phyloP scores from a whole-genome alignment of 2,113 vertebrate species.

The Oreochromis tanganicae region DNA sequence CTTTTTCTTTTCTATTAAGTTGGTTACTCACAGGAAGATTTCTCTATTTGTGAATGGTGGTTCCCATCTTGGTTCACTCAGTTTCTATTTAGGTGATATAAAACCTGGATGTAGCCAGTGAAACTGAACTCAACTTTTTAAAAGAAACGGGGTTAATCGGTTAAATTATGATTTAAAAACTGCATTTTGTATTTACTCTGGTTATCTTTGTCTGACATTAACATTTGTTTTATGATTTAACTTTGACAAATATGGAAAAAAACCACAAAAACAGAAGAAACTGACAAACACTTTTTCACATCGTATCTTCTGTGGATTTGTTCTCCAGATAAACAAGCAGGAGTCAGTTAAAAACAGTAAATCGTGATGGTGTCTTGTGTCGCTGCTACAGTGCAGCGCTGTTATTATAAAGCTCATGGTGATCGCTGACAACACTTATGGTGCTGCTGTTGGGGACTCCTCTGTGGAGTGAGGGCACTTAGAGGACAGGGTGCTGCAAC shows the following conservation, averaged over 20 bases:
- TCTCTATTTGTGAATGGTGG: neutral
- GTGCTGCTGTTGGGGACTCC: neutral
- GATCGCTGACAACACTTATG: neutral
- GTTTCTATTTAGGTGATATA: neutral
- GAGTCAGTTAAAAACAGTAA: neutral
- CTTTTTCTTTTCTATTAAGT: neutral
- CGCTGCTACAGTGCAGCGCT: neutral
- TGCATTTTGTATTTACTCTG: neutral
- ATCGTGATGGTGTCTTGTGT: neutral
- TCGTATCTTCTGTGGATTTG: neutral
- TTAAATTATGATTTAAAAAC: no score
- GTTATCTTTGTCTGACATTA: neutral
- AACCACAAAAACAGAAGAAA: neutral
- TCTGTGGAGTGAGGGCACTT: neutral
- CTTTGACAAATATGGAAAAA: neutral
- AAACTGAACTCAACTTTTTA: neutral
- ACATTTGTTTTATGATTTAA: neutral
- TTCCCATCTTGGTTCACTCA: no score
- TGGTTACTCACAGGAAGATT: rapidly evolving
- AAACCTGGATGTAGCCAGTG: neutral
- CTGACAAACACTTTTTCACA: neutral
- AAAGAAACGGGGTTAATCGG: no score
- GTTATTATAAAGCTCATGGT: neutral
- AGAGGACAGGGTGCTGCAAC: neutral
- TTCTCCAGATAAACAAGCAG: neutral